Conservation (phyloP, 2,888 invertebrate species). For the Tortrix viridana region DNA sequence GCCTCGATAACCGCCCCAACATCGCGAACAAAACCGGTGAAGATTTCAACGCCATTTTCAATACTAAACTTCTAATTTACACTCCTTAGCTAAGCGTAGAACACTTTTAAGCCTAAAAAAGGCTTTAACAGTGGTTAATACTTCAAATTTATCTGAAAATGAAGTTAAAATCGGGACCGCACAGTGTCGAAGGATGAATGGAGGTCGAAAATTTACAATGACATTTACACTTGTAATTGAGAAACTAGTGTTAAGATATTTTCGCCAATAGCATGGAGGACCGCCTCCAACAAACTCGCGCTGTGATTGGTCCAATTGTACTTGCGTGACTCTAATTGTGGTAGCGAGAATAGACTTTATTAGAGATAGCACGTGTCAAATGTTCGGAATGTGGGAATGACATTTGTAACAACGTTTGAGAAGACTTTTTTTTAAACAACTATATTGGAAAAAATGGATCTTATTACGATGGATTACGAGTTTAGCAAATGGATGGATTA, state of each 20-base stretch:
- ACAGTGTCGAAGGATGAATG: slow-evolving; percentile 75
- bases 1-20: slow-evolving; percentile 63
- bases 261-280: slow-evolving; percentile 4
- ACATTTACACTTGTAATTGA: slow-evolving; percentile 7
- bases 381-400: background rate
- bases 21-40: slow-evolving; percentile 68
- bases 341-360: background rate
- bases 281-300: background rate
- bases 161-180: slow-evolving; percentile 59
- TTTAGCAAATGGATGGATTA: too few species aligned
- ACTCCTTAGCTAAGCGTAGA: slow-evolving; percentile 49
- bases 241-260: background rate
- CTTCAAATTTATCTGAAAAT: slow-evolving; percentile 57
- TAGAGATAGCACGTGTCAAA: slow-evolving; percentile 31
- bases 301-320: slow-evolving; percentile 15
- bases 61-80: slow-evolving; percentile 44
- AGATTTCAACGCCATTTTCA: slow-evolving; percentile 80
- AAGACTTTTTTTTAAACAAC: too few species aligned
- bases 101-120: slow-evolving; percentile 48
- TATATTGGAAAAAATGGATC: too few species aligned
- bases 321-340: too few species aligned
- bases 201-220: slow-evolving; percentile 63
- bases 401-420: slow-evolving; percentile 2
- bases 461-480: too few species aligned
- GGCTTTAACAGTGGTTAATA: slow-evolving; percentile 49